Evolutionary conservation across 2,797 vertebrate species (phyloP).

Genomic region (Coregonus suidteri): DNA sequence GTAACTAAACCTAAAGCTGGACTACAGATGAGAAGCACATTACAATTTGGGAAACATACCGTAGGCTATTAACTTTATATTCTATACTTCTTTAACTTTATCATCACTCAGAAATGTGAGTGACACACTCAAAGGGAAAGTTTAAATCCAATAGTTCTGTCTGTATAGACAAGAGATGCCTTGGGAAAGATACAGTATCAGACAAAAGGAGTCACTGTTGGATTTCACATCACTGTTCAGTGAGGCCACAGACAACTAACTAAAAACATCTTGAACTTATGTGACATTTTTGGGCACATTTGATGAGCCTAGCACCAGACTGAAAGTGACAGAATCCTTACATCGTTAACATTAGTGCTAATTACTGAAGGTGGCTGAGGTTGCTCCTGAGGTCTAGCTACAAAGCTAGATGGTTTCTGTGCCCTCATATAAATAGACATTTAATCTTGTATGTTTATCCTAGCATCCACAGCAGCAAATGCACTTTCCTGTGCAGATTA

Average conservation of each 20-base stretch:
- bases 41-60: conserved; percentile 70
- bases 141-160: neutral
- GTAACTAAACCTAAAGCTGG: conserved; percentile 76
- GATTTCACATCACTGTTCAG: neutral
- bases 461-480: conserved; percentile 77
- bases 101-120: conserved; percentile 26
- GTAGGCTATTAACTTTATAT: conserved; percentile 64
- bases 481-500: conserved; percentile 77
- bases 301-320: conserved; percentile 20
- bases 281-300: conserved; percentile 35
- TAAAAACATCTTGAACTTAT: conserved; percentile 6
- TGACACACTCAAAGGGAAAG: neutral
- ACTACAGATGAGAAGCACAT: conserved; percentile 71
- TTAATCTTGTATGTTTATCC: conserved; percentile 84
- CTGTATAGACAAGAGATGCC: neutral
- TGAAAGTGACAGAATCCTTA: conserved; percentile 38
- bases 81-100: conserved; percentile 65
- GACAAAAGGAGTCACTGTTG: neutral
- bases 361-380: conserved; percentile 48
- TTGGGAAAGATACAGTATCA: neutral
- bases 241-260: neutral
- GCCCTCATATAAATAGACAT: conserved; percentile 83
- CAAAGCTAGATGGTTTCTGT: conserved; percentile 64
- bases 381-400: conserved; percentile 56
- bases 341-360: conserved; percentile 50